Percentiles rank a stretch among this genome's conserved stretches.
phyloP scores from a whole-genome alignment of 2,113 vertebrate species.

The Gallinago jamesoni region DNA sequence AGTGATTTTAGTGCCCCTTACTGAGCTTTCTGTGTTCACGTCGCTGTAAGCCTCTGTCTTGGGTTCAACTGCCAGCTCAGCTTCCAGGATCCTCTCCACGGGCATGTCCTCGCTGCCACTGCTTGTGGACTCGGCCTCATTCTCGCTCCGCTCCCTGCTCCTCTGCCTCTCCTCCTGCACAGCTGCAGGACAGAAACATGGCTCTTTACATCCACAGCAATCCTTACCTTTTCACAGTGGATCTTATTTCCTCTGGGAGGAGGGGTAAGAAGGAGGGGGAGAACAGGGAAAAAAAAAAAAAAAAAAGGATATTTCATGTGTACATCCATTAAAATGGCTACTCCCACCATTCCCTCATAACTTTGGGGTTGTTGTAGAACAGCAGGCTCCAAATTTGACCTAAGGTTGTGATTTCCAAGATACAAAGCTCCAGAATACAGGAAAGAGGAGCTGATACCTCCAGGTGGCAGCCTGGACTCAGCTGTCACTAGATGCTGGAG shows the following conservation, averaged over 20 bases:
- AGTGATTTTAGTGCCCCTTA: slow-evolving; percentile 43
- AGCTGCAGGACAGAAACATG: slow-evolving; percentile 66
- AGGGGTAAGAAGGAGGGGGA: not conserved
- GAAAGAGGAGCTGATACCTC: not conserved
- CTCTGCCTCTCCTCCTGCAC: slow-evolving; percentile 96
- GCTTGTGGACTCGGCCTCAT: slow-evolving; percentile 83
- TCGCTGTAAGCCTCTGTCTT: slow-evolving; percentile 88
- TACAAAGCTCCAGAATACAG: not conserved
- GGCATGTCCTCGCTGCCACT: slow-evolving; percentile 91
- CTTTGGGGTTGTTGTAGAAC: not conserved
- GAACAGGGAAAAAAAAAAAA: not conserved
- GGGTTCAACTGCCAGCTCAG: slow-evolving; percentile 92
- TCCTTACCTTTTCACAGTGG: not conserved
- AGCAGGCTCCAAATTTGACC: not conserved
- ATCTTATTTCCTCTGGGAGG: not conserved
- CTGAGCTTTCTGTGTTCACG: slow-evolving; percentile 83
- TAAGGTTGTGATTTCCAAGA: not conserved
- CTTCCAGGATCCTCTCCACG: slow-evolving; percentile 94
- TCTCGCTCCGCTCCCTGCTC: slow-evolving; percentile 88
- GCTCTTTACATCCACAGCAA: not conserved
- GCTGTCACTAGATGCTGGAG: not conserved
- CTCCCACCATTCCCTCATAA: not conserved
- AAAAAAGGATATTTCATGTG: not conserved
- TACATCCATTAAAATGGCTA: not conserved
- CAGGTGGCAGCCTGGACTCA: not conserved